Percentiles rank a stretch among this genome's conserved stretches.
These are phyloP conservation scores for Trigoniulus corallinus DNA, from an alignment of 1,140 invertebrate genomes.

Conservation along the genomic window DNA sequence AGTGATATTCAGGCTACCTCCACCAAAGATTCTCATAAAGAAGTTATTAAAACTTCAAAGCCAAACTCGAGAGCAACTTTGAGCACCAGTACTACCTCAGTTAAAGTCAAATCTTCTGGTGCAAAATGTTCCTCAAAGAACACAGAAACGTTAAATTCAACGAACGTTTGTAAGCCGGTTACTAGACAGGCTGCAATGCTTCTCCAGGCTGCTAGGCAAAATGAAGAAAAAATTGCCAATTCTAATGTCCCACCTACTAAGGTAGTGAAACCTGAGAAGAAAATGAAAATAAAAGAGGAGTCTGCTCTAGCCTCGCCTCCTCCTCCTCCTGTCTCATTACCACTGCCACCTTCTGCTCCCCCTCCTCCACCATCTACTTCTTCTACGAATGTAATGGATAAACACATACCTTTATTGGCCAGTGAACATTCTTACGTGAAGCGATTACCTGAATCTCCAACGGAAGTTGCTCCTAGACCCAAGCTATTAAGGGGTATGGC, in stretches of 20 bases:
- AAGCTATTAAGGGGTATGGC: too few species aligned
- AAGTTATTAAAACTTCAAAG: not conserved
- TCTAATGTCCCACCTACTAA: not conserved
- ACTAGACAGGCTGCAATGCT: not conserved
- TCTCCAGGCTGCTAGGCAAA: not conserved
- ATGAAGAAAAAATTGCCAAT: not conserved
- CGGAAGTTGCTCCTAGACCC: too few species aligned
- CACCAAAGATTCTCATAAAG: not conserved
- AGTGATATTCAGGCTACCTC: not conserved
- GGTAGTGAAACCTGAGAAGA: not conserved
- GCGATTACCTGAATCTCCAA: not conserved
- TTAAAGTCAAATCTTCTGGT: not conserved
- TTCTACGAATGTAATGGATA: not conserved
- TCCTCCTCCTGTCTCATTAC: too few species aligned
- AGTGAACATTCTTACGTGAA: not conserved
- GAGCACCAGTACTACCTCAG: not conserved
- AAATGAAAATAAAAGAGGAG: too few species aligned
- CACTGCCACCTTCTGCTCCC: too few species aligned
- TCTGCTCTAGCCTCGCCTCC: too few species aligned
- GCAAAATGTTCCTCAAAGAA: too few species aligned
- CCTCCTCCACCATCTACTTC: not conserved
- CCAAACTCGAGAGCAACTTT: not conserved
- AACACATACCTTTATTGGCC: not conserved
- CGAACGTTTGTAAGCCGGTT: too few species aligned
- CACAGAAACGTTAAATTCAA: not conserved